These are phyloP conservation scores for Virgularia gustaviana DNA, from an alignment of 92 coral and sea anemone genomes.

Conservation along the genomic window DNA sequence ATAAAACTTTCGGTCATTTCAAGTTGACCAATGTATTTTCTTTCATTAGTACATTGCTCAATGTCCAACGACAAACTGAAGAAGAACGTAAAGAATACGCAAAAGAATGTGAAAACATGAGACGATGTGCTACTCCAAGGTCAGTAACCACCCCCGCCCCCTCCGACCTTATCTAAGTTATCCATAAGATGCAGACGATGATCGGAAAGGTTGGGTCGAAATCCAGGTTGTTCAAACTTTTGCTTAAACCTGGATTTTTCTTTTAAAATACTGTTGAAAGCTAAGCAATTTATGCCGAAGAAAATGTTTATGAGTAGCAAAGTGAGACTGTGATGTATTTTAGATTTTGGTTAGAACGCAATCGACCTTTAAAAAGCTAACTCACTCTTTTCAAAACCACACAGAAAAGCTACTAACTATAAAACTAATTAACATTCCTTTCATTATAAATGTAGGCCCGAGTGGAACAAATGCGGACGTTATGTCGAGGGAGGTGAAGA, in stretches of 20 bases:
- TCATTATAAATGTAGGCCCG: slow-evolving; percentile 72
- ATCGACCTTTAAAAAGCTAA: neutral
- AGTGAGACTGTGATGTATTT: too few species aligned
- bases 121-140: slow-evolving; percentile 98
- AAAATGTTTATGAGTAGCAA: too few species aligned
- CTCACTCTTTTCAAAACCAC: neutral
- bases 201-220: too few species aligned
- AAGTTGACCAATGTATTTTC: neutral
- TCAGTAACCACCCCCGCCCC: slow-evolving; percentile 30
- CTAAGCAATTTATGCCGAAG: too few species aligned
- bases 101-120: slow-evolving; percentile 85
- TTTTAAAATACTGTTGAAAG: neutral
- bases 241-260: too few species aligned
- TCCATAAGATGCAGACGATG: too few species aligned
- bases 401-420: neutral
- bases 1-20: too few species aligned
- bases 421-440: neutral
- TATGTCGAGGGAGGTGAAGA: slow-evolving; percentile 90
- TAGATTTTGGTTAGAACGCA: too few species aligned
- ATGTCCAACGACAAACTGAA: slow-evolving; percentile 88
- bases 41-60: slow-evolving; percentile 71
- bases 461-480: slow-evolving; percentile 91
- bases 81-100: slow-evolving; percentile 91
- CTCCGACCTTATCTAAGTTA: too few species aligned
- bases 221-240: too few species aligned